phyloP scores from a whole-genome alignment of 2,113 vertebrate species.

The Cebus imitator region DNA sequence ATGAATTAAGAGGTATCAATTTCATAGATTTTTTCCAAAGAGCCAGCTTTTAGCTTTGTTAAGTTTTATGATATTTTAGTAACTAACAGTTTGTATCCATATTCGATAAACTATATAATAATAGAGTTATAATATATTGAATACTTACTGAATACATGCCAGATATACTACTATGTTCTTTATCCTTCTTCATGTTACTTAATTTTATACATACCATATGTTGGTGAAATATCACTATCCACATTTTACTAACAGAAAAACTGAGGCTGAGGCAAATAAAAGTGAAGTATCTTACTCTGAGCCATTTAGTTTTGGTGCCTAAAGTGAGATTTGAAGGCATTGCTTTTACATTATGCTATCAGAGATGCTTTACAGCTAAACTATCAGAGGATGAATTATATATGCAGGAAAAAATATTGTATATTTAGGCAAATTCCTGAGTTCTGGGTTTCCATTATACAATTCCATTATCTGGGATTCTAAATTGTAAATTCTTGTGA shows the following conservation, averaged over 20 bases:
- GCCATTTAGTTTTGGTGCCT: neutral
- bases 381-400: neutral
- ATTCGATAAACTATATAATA: neutral
- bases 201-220: neutral
- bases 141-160: neutral
- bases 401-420: neutral
- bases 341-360: neutral
- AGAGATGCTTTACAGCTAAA: neutral
- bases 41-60: neutral
- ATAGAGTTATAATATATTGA: neutral
- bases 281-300: neutral
- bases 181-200: neutral
- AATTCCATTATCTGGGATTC: neutral
- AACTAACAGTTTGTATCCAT: neutral
- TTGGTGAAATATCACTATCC: neutral
- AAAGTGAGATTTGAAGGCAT: neutral
- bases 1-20: neutral
- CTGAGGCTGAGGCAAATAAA: neutral
- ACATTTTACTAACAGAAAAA: neutral
- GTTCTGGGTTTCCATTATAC: neutral
- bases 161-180: neutral
- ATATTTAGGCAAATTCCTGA: neutral
- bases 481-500: neutral
- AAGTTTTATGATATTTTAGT: neutral
- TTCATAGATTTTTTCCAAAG: neutral